Base-by-base conservation (phyloP, 2,888 invertebrate species). In the Epistrophella euchroma region DNA sequence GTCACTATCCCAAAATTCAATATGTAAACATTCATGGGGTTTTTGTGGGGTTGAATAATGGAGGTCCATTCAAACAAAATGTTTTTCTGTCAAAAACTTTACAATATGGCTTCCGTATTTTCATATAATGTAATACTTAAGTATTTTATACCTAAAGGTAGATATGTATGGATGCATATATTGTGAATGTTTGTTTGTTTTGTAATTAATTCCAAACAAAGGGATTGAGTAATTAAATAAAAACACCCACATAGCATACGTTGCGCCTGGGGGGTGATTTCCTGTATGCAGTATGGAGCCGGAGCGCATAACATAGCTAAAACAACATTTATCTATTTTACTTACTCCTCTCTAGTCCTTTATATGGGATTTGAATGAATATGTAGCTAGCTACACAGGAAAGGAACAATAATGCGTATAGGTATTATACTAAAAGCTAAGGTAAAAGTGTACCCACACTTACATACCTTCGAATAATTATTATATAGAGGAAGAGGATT, bases 221-320 rank as follows among this genome's bases (percentile, higher is more conserved):
- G 58, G 81, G 86, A 86, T 86, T 77, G 82, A 82, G 86, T 86
- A 86, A 86, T 86, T 86, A 86, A 86, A 86, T 86, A 86, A 77
- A 81, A 82, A 62, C 73, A 64, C 72, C 81, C n/a, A n/a, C n/a
- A 81, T 60, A 72, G 72, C 55, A 66, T 19, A 32, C 40, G 47
- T 37, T 47, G 11, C 58, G 25, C 52, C 25, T 28, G 58, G n/a
- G 9, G 47, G 19, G 45, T 35, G 28, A 15, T 32, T 19, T 35
- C 19, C 17, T 66, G 35, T 47, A 32, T 47, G 64, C 19, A 19
- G 15, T 25, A n/a, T n/a, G n/a, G n/a, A n/a, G n/a, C n/a, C n/a
- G 17, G 22, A 22, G 19, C 4, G 19, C 15, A 66, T 66, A 64
- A 32, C 32, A 32, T 32, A 32, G 9, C 28, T 5, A 28, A 28